Percentiles rank a stretch among this genome's conserved stretches.
These are phyloP conservation scores for Hozukius guyotensis DNA, from an alignment of 2,797 vertebrate genomes.

Conservation along the genomic window DNA sequence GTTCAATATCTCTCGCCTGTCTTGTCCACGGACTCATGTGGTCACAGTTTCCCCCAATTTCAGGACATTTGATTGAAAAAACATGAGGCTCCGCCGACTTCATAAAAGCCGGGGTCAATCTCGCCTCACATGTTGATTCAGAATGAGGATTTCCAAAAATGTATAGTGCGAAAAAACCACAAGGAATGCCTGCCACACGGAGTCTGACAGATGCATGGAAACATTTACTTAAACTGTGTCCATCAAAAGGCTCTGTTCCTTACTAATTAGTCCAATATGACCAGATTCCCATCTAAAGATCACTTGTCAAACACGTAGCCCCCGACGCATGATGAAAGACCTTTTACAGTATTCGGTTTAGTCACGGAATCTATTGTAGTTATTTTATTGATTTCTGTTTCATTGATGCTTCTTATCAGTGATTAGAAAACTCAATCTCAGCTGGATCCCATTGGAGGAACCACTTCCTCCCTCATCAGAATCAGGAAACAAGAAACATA, in stretches of 20 bases:
- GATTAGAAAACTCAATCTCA: conserved; percentile 30
- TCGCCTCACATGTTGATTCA: conserved; percentile 70
- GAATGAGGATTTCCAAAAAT: conserved; percentile 74
- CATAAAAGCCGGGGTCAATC: conserved; percentile 64
- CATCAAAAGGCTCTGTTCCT: conserved; percentile 80
- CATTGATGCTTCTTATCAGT: conserved; percentile 29
- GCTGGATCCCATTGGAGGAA: conserved; percentile 11
- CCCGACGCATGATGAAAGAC: conserved; percentile 56
- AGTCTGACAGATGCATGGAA: conserved; percentile 79
- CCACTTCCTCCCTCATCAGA: not conserved
- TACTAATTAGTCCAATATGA: conserved; percentile 79
- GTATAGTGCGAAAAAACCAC: conserved; percentile 67
- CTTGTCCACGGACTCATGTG: conserved; percentile 39
- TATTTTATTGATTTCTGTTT: conserved; percentile 25
- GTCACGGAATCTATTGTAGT: conserved; percentile 32
- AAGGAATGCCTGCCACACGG: conserved; percentile 66
- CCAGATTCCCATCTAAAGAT: conserved; percentile 66
- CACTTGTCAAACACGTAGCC: conserved; percentile 52
- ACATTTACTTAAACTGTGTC: conserved; percentile 80
- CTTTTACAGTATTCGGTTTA: conserved; percentile 47
- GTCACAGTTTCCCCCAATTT: conserved; percentile 52
- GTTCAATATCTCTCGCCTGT: conserved; percentile 64
- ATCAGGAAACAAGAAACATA: not conserved
- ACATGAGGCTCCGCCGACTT: conserved; percentile 47
- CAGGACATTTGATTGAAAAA: conserved; percentile 63